Percentiles rank a stretch among this genome's conserved stretches.
phyloP scores from a whole-genome alignment of 2,113 vertebrate species.

The Pipra filicauda region DNA sequence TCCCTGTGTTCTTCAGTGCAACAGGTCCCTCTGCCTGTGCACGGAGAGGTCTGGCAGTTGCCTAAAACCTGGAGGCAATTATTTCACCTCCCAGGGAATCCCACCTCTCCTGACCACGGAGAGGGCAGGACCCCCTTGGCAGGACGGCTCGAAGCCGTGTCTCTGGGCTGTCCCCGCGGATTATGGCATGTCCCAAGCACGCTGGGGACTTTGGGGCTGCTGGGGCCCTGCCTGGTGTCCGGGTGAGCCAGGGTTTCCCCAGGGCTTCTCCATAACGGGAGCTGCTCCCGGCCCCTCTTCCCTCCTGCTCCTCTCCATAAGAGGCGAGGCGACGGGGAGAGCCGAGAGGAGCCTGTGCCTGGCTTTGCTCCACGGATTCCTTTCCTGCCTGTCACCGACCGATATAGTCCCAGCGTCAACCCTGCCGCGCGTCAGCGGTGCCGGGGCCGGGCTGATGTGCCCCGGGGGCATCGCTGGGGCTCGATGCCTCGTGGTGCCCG shows the following conservation, averaged over 20 bases:
- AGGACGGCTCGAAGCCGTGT: fast-evolving
- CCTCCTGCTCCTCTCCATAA: slow-evolving; percentile 61
- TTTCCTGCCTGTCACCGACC: slow-evolving; percentile 47
- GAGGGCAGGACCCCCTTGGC: not conserved
- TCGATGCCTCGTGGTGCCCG: fast-evolving
- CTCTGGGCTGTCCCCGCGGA: not conserved
- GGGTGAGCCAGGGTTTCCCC: slow-evolving; percentile 21
- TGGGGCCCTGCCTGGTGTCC: not conserved
- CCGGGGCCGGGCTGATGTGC: not conserved
- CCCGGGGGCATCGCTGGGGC: not conserved
- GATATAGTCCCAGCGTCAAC: slow-evolving; percentile 43
- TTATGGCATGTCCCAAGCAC: fast-evolving
- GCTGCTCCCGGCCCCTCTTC: not conserved
- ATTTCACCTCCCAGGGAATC: fast-evolving
- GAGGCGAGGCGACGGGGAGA: slow-evolving; percentile 28
- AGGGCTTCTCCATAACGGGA: slow-evolving; percentile 59
- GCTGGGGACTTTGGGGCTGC: too few relatives aligned
- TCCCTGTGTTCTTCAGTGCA: fast-evolving
- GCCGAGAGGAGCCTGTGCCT: not conserved
- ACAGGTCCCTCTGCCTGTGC: fast-evolving
- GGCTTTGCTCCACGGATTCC: slow-evolving; percentile 31
- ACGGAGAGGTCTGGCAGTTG: fast-evolving
- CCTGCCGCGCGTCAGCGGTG: not conserved
- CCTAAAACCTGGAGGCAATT: not conserved
- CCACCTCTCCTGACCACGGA: fast-evolving